Evolutionary conservation across 2,113 vertebrate species (phyloP).

Genomic region (Polypterus bichir): DNA sequence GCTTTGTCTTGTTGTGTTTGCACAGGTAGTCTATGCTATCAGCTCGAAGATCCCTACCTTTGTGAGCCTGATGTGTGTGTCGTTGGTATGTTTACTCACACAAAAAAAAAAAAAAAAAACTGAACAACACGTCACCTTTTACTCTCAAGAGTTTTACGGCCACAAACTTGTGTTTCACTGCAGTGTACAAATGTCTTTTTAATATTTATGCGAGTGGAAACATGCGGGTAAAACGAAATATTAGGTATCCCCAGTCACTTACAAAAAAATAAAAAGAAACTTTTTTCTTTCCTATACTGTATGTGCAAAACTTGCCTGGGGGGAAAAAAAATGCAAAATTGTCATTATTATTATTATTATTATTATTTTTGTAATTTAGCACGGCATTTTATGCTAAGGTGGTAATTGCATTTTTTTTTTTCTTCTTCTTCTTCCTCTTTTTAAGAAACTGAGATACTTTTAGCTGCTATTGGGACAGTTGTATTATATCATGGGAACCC

Average conservation of each 20-base stretch:
- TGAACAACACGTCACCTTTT: no score
- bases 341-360: no score
- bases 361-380: slow-evolving; percentile 41
- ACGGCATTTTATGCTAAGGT: slow-evolving; percentile 32
- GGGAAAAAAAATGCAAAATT: slow-evolving; percentile 37
- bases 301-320: slow-evolving; percentile 45
- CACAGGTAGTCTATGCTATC: no score
- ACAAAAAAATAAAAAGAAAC: slow-evolving; percentile 48
- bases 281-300: slow-evolving; percentile 60
- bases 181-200: slow-evolving; percentile 75
- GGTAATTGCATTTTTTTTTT: slow-evolving; percentile 18
- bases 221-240: slow-evolving; percentile 90
- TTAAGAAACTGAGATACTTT: slow-evolving; percentile 46
- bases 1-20: no score
- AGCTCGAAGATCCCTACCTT: no score
- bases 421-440: background rate
- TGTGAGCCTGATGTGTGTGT: no score
- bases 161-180: slow-evolving; percentile 67
- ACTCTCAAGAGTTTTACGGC: slow-evolving; percentile 36
- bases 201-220: slow-evolving; percentile 94
- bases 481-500: slow-evolving; percentile 76
- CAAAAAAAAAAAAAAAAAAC: background rate
- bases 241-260: slow-evolving; percentile 22
- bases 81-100: no score
- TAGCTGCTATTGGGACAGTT: slow-evolving; percentile 94